Evolutionary conservation across 2,113 vertebrate genomes (phyloP).

Genomic region (Otocyon megalotis): DNA sequence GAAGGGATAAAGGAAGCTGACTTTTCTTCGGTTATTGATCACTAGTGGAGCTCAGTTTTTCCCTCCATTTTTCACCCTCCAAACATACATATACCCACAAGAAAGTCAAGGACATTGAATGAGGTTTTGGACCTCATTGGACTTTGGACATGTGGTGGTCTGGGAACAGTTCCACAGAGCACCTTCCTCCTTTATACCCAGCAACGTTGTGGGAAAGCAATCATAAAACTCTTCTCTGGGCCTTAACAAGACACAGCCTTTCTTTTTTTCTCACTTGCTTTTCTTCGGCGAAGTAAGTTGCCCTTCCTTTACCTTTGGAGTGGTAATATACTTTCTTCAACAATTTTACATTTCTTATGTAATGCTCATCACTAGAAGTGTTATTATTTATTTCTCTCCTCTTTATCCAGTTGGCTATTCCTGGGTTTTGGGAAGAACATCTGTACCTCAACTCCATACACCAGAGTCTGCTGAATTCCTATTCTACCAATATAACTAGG

Average conservation of each 20-base stretch:
- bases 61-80: not conserved
- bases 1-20: not conserved
- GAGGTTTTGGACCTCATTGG: not conserved
- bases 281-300: not conserved
- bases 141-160: not conserved
- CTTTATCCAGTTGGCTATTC: not conserved
- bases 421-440: not conserved
- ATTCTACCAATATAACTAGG: not conserved
- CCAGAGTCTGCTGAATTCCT: not conserved
- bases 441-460: not conserved
- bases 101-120: not conserved
- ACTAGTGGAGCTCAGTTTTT: not conserved
- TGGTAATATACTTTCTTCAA: not conserved
- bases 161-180: not conserved
- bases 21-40: not conserved
- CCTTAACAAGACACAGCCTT: not conserved
- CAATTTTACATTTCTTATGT: conserved; percentile 4
- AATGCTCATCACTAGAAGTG: not conserved
- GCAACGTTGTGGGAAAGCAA: not conserved
- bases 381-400: not conserved
- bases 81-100: not conserved
- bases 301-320: not conserved
- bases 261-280: not conserved
- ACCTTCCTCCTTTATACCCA: not conserved
- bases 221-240: not conserved